Conservation (phyloP, 2,113 vertebrate species). For the Potamarius usumacintae region DNA sequence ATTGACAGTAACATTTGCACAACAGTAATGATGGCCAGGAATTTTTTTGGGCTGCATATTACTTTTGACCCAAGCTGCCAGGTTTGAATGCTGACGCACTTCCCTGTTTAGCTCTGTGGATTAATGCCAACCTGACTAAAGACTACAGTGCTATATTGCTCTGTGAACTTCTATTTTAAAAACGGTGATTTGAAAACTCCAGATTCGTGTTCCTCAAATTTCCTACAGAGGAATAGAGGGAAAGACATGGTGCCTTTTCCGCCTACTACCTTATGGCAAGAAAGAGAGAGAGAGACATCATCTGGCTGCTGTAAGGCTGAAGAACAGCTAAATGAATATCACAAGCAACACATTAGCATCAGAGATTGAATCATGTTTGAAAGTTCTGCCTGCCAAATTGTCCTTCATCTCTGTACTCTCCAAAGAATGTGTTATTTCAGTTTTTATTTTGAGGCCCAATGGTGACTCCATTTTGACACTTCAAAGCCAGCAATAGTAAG, state of each 20-base stretch:
- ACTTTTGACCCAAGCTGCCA: not conserved
- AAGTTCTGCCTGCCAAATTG: not conserved
- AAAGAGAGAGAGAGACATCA: not conserved
- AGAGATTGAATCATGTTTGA: not conserved
- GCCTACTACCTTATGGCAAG: slow-evolving; percentile 29
- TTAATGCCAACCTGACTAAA: not conserved
- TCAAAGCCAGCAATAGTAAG: not conserved
- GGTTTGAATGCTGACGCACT: not conserved
- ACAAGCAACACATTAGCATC: slow-evolving; percentile 16
- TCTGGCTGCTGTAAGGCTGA: slow-evolving; percentile 18
- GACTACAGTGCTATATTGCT: not conserved
- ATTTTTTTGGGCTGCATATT: not conserved
- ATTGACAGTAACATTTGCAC: not conserved
- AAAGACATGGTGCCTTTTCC: slow-evolving; percentile 18
- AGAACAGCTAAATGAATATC: slow-evolving; percentile 1
- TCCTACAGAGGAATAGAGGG: slow-evolving; percentile 1
- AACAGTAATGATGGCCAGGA: not conserved
- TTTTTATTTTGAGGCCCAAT: not conserved
- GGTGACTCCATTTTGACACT: not conserved
- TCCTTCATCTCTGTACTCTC: not conserved
- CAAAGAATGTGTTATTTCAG: not conserved
- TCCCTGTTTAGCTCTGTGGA: not conserved
- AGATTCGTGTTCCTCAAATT: not conserved
- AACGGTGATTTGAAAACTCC: not conserved
- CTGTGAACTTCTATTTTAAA: not conserved